Evolutionary conservation across 2,797 vertebrate genomes (phyloP).

Genomic region (Clarias laeviceps): DNA sequence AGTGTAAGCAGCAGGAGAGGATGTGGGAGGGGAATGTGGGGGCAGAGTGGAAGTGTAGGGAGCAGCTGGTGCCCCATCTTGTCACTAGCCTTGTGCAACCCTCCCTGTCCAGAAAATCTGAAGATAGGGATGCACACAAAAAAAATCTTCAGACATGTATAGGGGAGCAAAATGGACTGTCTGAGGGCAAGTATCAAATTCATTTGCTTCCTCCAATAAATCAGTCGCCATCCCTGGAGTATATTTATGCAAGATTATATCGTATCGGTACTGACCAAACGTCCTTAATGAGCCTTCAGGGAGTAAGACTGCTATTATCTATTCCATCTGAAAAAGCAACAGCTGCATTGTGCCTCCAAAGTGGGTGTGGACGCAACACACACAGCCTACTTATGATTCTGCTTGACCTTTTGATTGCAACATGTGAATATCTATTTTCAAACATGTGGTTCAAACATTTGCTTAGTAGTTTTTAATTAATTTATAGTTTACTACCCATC

Average conservation of each 20-base stretch:
- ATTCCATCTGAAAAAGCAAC: constrained; percentile 66
- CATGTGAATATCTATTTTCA: constrained; percentile 1
- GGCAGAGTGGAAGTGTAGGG: constrained; percentile 50
- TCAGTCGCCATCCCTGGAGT: constrained; percentile 59
- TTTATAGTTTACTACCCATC: constrained; percentile 10
- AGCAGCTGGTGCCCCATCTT: constrained; percentile 76
- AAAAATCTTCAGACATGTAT: constrained; percentile 15
- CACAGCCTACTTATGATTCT: constrained; percentile 11
- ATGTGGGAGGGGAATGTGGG: constrained; percentile 45
- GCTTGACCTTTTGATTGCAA: constrained; percentile 29
- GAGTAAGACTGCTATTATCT: constrained; percentile 69
- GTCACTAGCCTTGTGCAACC: constrained; percentile 70
- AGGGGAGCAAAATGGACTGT: constrained; percentile 41
- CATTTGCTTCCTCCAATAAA: constrained; percentile 54
- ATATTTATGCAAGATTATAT: constrained; percentile 76
- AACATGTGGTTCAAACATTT: not conserved
- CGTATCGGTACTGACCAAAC: constrained; percentile 71
- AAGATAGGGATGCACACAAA: constrained; percentile 35
- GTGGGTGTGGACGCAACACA: constrained; percentile 29
- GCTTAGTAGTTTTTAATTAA: not conserved
- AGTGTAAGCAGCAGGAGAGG: constrained; percentile 65
- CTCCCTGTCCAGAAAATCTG: constrained; percentile 51
- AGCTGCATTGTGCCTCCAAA: constrained; percentile 61
- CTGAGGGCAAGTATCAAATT: constrained; percentile 63
- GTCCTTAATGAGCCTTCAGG: constrained; percentile 70